A percentile compares a stretch with the other conserved stretches of the same genome.
phyloP scores from a whole-genome alignment of 2,113 vertebrate species.

The Eretmochelys imbricata region DNA sequence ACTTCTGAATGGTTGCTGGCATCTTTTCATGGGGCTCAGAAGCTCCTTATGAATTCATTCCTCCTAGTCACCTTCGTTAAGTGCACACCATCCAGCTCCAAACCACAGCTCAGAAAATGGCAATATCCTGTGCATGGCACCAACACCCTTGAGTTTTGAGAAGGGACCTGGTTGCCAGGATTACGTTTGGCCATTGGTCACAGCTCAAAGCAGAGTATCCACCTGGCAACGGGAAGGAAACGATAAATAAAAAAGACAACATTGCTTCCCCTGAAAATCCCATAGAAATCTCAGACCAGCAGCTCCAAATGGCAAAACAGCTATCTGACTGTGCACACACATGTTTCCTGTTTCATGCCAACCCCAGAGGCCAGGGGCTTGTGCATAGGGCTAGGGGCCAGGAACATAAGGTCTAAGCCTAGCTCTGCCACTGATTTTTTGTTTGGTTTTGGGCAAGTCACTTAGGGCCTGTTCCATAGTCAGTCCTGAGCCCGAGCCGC shows the following conservation, averaged over 20 bases:
- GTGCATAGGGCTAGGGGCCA: background rate
- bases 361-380: background rate
- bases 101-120: background rate
- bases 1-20: background rate
- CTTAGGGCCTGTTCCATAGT: background rate
- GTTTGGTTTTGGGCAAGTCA: background rate
- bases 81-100: background rate
- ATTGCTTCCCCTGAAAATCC: too few relatives aligned
- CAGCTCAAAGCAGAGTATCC: background rate
- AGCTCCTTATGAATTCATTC: background rate
- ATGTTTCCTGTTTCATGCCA: background rate
- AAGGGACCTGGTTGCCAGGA: background rate
- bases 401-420: background rate
- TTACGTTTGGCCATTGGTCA: background rate
- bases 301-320: background rate
- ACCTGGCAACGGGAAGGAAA: too few relatives aligned
- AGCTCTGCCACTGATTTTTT: background rate
- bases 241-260: too few relatives aligned
- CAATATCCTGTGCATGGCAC: background rate
- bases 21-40: background rate
- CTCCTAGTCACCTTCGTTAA: background rate
- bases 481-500: too few relatives aligned
- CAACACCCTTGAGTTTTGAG: background rate
- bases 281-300: background rate
- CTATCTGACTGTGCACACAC: background rate